phyloP scores from a whole-genome alignment of 2,113 vertebrate species.

The Trematocara macrostoma region DNA sequence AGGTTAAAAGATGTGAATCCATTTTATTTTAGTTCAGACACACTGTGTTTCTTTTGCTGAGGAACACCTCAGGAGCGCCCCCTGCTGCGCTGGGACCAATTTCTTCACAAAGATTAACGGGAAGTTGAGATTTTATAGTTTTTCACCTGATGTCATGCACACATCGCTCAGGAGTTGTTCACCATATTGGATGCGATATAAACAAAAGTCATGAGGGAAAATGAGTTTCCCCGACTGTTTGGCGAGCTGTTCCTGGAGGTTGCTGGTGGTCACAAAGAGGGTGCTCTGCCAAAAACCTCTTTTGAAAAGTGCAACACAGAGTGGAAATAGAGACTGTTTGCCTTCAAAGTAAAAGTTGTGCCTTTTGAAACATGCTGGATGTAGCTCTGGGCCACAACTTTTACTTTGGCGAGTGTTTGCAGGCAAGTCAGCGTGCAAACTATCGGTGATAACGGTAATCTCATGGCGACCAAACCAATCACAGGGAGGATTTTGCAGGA shows the following conservation, averaged over 20 bases:
- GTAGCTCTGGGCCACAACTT: not conserved
- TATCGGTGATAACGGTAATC: fast-evolving
- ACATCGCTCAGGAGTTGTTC: not conserved
- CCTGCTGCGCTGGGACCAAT: not conserved
- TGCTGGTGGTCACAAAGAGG: not conserved
- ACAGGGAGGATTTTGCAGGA: not conserved
- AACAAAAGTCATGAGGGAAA: not conserved
- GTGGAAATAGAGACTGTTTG: not conserved
- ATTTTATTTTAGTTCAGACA: not conserved
- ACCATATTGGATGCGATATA: not conserved
- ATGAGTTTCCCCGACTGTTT: not conserved
- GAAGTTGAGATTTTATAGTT: not conserved
- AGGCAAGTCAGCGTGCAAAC: not conserved
- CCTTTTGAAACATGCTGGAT: not conserved
- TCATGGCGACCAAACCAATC: not conserved
- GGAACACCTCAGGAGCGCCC: not conserved
- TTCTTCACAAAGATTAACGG: not conserved
- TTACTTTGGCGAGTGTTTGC: not conserved
- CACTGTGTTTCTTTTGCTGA: not conserved
- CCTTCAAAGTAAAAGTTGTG: not conserved
- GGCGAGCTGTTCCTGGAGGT: not conserved
- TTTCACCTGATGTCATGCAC: not conserved
- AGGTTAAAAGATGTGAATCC: not conserved
- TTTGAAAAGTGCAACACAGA: not conserved
- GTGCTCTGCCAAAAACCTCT: not conserved